Evolutionary conservation across 2,888 invertebrate genomes (phyloP), one percentile per base, ranked within the genome.

Genomic region (Gisinianus flammeolus): DNA sequence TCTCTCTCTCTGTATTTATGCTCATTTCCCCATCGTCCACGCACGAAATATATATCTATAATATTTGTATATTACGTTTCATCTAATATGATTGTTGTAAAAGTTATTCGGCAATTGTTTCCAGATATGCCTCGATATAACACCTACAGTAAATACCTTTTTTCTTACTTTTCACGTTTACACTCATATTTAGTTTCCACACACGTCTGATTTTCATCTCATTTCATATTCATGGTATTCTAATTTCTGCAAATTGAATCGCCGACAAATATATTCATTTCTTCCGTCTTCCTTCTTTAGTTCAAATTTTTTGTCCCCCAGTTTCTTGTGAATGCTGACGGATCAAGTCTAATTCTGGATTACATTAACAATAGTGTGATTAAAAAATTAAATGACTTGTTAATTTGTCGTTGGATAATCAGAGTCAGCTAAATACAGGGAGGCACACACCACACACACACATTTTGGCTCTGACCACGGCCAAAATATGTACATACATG

Each of bases 191-290:
- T 44, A 44, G 6, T 16, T 44, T 16, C 16, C 44, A 10, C 44
- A 10, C 44, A 44, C 22, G 56, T 6, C 24, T 26, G 12, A 24
- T 26, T 52, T 24, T 54, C 70, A 28, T 70, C 70, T 54, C 54
- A 35, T 69, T 28, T 69, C 35, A 35, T 69, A 69, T 70, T 70
- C 30, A 70, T 28, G 35, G 54, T 54, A 52, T 70, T 54, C 70
- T 26, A 70, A 70, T 70, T 54, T 70, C 30, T 70, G 5, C 30
- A 54, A 70, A 70, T 70, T 70, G 70, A 70, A 70, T 70, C 28
- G 54, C 70, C 52, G 70, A 70, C 52, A 54, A 54, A 54, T 54
- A 70, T 54, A 54, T 44, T 44, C 12, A 44, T 44, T 44, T 44
- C 44, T 44, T 44, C 44, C 44, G 6, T 44, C 44, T 44, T 6